Evolutionary conservation across 1,140 invertebrate species (phyloP).

Genomic region (Notospermus geniculatus): DNA sequence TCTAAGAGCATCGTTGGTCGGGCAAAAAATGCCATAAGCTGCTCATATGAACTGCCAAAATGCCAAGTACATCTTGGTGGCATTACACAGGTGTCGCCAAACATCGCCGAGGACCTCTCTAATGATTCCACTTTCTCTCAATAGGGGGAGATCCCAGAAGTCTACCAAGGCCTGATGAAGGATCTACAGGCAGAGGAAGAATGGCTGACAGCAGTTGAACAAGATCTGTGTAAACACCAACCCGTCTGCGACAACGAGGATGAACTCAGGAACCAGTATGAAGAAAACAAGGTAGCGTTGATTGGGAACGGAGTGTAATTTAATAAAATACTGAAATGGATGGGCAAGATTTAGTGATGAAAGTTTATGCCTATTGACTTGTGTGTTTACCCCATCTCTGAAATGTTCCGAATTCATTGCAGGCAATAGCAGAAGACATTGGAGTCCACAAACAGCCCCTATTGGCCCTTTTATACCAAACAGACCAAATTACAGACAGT

Average conservation of each 20-base stretch:
- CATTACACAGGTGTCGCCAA: too few relatives aligned
- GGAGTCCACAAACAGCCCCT: conserved; percentile 82
- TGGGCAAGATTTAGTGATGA: too few relatives aligned
- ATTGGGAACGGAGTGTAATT: not conserved
- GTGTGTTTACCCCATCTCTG: not conserved
- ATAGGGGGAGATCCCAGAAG: conserved; percentile 83
- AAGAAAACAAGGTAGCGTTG: conserved; percentile 57
- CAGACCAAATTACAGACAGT: conserved; percentile 83
- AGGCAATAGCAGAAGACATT: conserved; percentile 89
- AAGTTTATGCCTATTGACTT: too few relatives aligned
- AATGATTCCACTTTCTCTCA: too few relatives aligned
- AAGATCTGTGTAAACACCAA: conserved; percentile 81
- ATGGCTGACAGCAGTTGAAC: conserved; percentile 84
- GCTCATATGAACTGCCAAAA: too few relatives aligned
- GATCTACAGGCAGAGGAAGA: conserved; percentile 83
- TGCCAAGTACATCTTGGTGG: too few relatives aligned
- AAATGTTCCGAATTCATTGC: conserved; percentile 22
- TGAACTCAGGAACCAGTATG: conserved; percentile 85
- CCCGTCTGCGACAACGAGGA: conserved; percentile 84
- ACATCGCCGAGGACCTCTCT: too few relatives aligned
- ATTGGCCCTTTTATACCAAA: conserved; percentile 83
- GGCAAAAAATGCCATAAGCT: too few relatives aligned
- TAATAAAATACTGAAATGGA: too few relatives aligned
- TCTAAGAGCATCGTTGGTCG: too few relatives aligned
- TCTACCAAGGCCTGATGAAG: conserved; percentile 68